Evolutionary conservation across 2,113 vertebrate species (phyloP).

Genomic region (Dinomys branickii): DNA sequence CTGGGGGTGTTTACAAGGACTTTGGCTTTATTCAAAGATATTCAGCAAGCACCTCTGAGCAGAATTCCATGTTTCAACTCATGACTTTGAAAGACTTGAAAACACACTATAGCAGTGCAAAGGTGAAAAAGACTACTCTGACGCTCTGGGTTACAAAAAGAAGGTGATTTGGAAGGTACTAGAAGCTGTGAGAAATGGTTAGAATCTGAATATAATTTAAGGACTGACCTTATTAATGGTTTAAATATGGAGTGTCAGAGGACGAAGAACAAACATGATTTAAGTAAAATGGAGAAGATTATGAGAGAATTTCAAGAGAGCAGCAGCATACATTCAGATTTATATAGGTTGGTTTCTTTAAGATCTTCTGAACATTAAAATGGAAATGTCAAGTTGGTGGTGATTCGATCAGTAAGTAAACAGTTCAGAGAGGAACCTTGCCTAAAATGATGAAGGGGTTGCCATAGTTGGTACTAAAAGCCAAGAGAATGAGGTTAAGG

Average conservation of each 20-base stretch:
- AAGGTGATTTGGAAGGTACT: background rate
- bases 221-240: background rate
- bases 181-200: background rate
- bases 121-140: background rate
- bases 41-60: background rate
- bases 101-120: background rate
- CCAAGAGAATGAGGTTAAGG: background rate
- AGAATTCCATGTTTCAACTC: background rate
- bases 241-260: background rate
- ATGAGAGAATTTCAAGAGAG: background rate
- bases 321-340: background rate
- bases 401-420: background rate
- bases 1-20: background rate
- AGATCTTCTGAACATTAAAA: background rate
- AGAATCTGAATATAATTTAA: background rate
- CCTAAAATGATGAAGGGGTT: background rate
- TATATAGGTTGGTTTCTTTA: background rate
- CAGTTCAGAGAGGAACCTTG: background rate
- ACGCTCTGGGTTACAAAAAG: background rate
- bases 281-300: background rate
- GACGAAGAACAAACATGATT: background rate
- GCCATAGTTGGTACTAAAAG: background rate
- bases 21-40: background rate
- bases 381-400: background rate
- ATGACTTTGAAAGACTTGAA: background rate